Conservation (phyloP, 2,113 vertebrate species). For the Meriones unguiculatus region DNA sequence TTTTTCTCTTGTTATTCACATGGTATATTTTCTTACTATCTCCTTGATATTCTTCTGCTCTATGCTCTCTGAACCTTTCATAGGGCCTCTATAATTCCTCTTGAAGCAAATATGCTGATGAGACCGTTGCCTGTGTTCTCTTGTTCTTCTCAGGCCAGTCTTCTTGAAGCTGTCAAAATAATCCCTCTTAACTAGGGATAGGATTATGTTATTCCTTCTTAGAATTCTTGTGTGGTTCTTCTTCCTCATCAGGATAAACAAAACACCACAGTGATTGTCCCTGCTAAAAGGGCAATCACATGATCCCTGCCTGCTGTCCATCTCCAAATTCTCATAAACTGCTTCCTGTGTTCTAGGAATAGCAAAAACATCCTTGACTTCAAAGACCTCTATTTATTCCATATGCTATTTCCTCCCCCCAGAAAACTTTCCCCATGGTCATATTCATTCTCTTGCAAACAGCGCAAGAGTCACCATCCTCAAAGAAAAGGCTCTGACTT, state of each 20-base stretch:
- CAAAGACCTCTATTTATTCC: background rate
- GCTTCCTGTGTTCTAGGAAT: background rate
- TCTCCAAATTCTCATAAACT: background rate
- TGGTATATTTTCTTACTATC: background rate
- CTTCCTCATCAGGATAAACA: conserved; percentile 38
- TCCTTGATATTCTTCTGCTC: background rate
- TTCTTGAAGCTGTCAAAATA: background rate
- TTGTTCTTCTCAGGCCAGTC: background rate
- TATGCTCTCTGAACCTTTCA: background rate
- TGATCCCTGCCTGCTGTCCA: background rate
- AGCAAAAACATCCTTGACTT: background rate
- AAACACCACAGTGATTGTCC: conserved; percentile 12
- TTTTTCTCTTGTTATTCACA: background rate
- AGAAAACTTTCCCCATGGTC: background rate
- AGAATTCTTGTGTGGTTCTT: background rate
- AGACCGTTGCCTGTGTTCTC: conserved; percentile 13
- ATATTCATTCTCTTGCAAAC: background rate
- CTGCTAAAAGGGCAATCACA: background rate
- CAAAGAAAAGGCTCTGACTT: background rate
- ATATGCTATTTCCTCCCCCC: background rate
- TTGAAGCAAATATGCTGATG: background rate
- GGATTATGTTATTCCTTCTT: conserved; percentile 3
- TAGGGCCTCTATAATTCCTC: background rate
- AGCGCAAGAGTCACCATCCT: background rate
- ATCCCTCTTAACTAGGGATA: background rate